Conservation (phyloP, 2,113 vertebrate genomes). For the Helogale parvula region DNA sequence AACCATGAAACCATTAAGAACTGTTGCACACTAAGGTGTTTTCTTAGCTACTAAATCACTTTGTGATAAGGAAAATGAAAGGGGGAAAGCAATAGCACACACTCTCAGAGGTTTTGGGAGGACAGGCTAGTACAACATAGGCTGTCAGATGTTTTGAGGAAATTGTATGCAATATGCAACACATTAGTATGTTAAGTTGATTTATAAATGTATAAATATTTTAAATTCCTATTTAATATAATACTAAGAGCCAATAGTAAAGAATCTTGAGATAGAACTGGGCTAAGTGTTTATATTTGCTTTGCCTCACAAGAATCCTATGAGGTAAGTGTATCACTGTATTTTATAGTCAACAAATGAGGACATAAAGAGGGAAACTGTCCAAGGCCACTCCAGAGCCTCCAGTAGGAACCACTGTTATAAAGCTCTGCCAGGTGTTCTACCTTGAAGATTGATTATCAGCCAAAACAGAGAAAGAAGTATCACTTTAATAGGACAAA, state of each 20-base stretch:
- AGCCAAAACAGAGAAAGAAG: background rate
- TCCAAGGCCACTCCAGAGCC: background rate
- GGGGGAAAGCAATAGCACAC: background rate
- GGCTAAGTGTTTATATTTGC: background rate
- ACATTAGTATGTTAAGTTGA: background rate
- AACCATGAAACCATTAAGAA: conserved; percentile 39
- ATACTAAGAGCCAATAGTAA: background rate
- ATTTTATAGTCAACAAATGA: conserved; percentile 17
- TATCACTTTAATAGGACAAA: background rate
- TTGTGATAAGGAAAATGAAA: conserved; percentile 43
- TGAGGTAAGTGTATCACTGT: background rate
- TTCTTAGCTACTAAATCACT: background rate
- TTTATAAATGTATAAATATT: background rate
- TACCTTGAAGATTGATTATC: background rate
- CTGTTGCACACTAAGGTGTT: background rate
- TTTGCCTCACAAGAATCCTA: background rate
- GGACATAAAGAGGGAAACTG: background rate
- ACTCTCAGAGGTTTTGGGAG: conserved; percentile 42
- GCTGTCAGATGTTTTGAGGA: background rate
- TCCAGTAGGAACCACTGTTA: background rate
- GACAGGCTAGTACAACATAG: background rate
- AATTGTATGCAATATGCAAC: background rate
- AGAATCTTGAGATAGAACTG: background rate
- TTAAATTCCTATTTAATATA: background rate
- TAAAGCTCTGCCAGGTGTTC: background rate